Conservation (phyloP, 2,113 vertebrate species). For the Pavo muticus region DNA sequence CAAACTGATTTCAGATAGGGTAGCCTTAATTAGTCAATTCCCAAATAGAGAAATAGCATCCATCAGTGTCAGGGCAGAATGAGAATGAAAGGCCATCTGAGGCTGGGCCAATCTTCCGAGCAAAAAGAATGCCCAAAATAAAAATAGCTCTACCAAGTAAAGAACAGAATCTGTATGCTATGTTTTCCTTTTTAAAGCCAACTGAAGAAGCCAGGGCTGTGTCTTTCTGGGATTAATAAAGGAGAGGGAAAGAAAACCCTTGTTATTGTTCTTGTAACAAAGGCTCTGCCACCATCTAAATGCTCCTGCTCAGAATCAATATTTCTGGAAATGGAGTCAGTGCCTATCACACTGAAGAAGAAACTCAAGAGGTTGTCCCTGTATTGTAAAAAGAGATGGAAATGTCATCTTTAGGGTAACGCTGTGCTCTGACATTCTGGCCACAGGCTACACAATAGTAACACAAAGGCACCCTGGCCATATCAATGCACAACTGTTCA, state of each 20-base stretch:
- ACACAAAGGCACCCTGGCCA: background rate
- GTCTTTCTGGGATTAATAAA: constrained; percentile 22
- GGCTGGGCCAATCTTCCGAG: background rate
- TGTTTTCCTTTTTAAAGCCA: background rate
- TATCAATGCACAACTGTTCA: background rate
- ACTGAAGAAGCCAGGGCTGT: background rate
- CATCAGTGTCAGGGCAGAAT: constrained; percentile 42
- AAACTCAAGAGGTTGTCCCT: background rate
- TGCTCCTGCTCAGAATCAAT: constrained; percentile 6
- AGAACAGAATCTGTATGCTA: background rate
- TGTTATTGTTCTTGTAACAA: background rate
- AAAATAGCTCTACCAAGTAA: background rate
- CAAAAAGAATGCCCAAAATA: constrained; percentile 5
- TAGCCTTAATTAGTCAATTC: constrained; percentile 52
- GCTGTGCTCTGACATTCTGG: background rate
- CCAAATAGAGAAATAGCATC: constrained; percentile 41
- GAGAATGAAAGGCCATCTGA: constrained; percentile 16
- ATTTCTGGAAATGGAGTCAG: constrained; percentile 10
- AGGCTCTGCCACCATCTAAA: background rate
- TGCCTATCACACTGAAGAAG: background rate
- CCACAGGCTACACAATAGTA: background rate
- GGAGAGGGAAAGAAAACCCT: constrained; percentile 8
- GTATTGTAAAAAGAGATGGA: background rate
- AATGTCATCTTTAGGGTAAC: background rate
- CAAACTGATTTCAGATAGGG: constrained; percentile 39